These are phyloP conservation scores for Salvelinus namaycush DNA, from an alignment of 2,113 vertebrate species.

Conservation along the genomic window DNA sequence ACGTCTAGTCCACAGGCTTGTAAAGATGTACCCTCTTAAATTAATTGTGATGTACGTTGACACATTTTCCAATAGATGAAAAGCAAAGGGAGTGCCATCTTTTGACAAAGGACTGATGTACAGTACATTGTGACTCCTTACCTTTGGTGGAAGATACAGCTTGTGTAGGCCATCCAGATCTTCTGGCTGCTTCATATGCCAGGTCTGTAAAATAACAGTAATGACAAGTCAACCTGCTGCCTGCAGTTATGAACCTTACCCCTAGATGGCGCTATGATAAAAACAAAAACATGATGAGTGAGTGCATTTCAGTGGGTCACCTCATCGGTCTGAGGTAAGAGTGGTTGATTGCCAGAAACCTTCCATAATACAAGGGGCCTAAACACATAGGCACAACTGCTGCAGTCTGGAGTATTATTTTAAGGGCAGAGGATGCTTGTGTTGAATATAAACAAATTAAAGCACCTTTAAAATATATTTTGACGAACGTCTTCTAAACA, in stretches of 20 bases:
- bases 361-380: neutral
- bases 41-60: neutral
- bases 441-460: neutral
- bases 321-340: slow-evolving; percentile 20
- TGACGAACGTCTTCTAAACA: neutral
- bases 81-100: neutral
- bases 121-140: slow-evolving; percentile 40
- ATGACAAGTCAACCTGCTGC: neutral
- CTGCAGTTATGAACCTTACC: neutral
- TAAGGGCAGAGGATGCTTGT: neutral
- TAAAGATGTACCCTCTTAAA: neutral
- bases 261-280: slow-evolving; percentile 1
- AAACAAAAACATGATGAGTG: neutral
- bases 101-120: neutral
- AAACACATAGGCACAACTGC: neutral
- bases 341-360: slow-evolving; percentile 4
- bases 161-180: slow-evolving; percentile 82
- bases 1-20: neutral
- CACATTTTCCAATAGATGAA: neutral
- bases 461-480: neutral
- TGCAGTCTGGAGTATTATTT: neutral
- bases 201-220: slow-evolving; percentile 69
- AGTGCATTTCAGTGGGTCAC: slow-evolving; percentile 29
- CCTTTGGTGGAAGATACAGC: slow-evolving; percentile 81
- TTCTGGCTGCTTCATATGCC: slow-evolving; percentile 82